Conservation (phyloP, 2,888 invertebrate genomes). For the Eupeodes luniger region DNA sequence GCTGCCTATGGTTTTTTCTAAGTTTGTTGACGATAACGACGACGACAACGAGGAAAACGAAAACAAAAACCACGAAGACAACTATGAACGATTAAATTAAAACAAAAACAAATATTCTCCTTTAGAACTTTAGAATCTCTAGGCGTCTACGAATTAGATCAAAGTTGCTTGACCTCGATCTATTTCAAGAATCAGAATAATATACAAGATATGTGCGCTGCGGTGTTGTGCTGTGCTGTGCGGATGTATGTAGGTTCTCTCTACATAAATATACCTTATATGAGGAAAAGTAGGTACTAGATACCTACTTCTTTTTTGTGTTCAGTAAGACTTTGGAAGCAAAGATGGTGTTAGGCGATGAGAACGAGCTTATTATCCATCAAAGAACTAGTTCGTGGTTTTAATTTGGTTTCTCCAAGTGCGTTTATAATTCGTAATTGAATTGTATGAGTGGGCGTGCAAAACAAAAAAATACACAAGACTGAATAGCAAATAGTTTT, state of each 20-base stretch:
- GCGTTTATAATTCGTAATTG: neutral
- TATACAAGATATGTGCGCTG: constrained; percentile 4
- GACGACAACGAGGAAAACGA: too few relatives aligned
- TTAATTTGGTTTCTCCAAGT: constrained; percentile 5
- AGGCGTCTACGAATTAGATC: constrained; percentile 59
- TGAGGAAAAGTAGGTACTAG: constrained; percentile 40
- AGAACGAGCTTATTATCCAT: constrained; percentile 55
- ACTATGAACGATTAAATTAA: constrained; percentile 12
- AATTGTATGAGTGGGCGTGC: neutral
- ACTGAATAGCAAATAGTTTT: neutral
- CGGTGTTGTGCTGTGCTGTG: too few relatives aligned
- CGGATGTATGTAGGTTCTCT: constrained; percentile 31
- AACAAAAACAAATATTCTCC: constrained; percentile 7
- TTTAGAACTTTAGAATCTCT: constrained; percentile 19
- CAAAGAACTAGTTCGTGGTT: constrained; percentile 52
- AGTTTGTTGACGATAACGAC: constrained; percentile 19
- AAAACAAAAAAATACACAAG: neutral
- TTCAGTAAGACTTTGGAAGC: neutral
- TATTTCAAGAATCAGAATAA: constrained; percentile 62
- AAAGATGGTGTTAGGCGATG: constrained; percentile 22
- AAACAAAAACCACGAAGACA: too few relatives aligned
- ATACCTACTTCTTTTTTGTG: constrained; percentile 29
- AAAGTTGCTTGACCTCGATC: constrained; percentile 74
- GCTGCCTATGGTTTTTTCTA: constrained; percentile 22
- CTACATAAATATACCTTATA: constrained; percentile 28